A percentile compares a stretch with the other conserved stretches of the same genome.
phyloP scores from a whole-genome alignment of 2,888 invertebrate species.

The Leptopilina syphax region DNA sequence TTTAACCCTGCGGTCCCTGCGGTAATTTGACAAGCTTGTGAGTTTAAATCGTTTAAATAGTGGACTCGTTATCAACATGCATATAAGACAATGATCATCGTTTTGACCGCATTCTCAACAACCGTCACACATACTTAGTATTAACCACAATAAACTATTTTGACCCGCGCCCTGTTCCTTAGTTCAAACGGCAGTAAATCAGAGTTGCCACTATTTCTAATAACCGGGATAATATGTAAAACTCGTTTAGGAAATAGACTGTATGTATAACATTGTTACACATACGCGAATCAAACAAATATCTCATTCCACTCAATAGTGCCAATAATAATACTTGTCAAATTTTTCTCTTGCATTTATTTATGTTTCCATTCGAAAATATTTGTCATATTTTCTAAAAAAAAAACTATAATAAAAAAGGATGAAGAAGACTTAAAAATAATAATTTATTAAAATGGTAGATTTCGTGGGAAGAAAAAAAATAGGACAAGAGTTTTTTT shows the following conservation, averaged over 20 bases:
- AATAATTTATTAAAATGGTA: no score
- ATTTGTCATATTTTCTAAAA: no score
- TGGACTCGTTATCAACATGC: constrained; percentile 7
- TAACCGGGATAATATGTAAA: constrained; percentile 25
- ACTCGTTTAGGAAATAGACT: background rate
- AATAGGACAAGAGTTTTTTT: no score
- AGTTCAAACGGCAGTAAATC: constrained; percentile 36
- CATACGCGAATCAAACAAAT: no score
- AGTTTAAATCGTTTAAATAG: constrained; percentile 16
- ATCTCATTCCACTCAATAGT: no score
- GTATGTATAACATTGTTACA: background rate
- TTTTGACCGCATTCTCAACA: constrained; percentile 37
- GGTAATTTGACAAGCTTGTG: constrained; percentile 9
- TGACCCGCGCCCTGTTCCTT: constrained; percentile 25
- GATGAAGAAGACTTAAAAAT: no score
- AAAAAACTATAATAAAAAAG: no score
- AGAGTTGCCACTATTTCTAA: constrained; percentile 16
- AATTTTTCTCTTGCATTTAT: no score
- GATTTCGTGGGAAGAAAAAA: no score
- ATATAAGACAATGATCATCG: constrained; percentile 32
- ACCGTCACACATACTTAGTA: constrained; percentile 29
- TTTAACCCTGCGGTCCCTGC: background rate
- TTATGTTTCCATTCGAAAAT: no score
- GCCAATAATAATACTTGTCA: no score
- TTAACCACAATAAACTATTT: constrained; percentile 37